Evolutionary conservation across 1,140 invertebrate genomes (phyloP), one percentile per base, ranked within the genome.

Genomic region (Frieseomelitta varia): DNA sequence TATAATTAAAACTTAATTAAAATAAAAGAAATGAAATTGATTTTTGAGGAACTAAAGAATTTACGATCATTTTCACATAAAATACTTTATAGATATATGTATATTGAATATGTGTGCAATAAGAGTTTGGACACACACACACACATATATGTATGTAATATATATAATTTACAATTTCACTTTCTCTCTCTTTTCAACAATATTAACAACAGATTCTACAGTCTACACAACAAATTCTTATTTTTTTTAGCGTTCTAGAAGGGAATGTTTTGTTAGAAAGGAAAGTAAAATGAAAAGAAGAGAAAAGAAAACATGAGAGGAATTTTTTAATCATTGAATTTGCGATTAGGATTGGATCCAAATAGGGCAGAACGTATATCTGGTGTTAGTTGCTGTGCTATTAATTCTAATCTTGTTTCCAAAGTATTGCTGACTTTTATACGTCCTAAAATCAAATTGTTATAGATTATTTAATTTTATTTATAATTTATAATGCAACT

Each of bases 271-370:
- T 73, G 47, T 78, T 74, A 78, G 15, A 75, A 61, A 78, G 63
- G 71, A n/a, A 53, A 83, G 27, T 19, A 84, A 67, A 72, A 84
- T 71, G 75, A 55, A 84, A 78, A 69, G 69, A 55, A 67, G 81
- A 71, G 74, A 83, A 75, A 81, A 81, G 80, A 76, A 69, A 71
- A 61, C 56, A 47, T 71, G 65, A 72, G 24, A 69, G 75, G 74
- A 34, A 47, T 10, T 58, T 47, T 72, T 96, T 99, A 99, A 96
- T 99, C 99, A 90, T 97, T 97, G 96, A 99, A 99, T 96, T 98
- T 99, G 92, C 99, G 97, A 96, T 99, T 99, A 63, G 97, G 97
- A 95, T 99, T 99, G 87, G 96, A 96, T 53, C 99, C 99, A 95
- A 99, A 99, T 74, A 99, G 95, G 51, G 98, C 97, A 75, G 96